These are phyloP conservation scores for Anthopleura xanthogrammica DNA, from an alignment of 92 coral and sea anemone genomes.

Conservation along the genomic window DNA sequence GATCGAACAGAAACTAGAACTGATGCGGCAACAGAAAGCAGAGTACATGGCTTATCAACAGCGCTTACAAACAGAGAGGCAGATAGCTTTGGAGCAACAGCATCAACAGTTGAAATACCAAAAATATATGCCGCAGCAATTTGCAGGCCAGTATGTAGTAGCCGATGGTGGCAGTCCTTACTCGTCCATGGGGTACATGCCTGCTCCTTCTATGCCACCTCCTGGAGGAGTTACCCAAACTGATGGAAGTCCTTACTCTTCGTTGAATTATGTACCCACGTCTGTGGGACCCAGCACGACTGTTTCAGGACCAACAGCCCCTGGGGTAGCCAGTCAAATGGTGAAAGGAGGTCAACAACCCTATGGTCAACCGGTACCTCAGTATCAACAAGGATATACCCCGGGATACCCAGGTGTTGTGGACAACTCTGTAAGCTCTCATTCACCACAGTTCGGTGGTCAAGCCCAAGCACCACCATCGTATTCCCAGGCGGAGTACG, in stretches of 20 bases:
- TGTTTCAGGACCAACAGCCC: conserved; percentile 30
- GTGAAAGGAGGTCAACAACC: conserved; percentile 14
- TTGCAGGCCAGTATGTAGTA: conserved; percentile 37
- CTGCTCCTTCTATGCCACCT: conserved; percentile 28
- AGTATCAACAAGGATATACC: conserved; percentile 38
- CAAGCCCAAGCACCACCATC: conserved; percentile 38
- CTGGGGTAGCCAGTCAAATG: conserved; percentile 25
- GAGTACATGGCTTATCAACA: conserved; percentile 94
- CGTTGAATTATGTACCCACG: conserved; percentile 55
- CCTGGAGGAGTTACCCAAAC: conserved; percentile 41
- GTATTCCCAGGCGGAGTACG: conserved; percentile 28
- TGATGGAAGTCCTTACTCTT: conserved; percentile 71
- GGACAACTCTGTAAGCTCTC: conserved; percentile 18
- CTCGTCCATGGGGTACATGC: conserved; percentile 51
- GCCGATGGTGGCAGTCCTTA: conserved; percentile 46
- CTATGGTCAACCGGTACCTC: conserved; percentile 26
- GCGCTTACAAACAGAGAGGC: conserved; percentile 86
- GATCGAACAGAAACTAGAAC: conserved; percentile 93
- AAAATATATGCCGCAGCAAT: conserved; percentile 54
- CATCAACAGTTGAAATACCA: conserved; percentile 62
- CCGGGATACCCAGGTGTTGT: conserved; percentile 19
- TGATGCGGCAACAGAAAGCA: conserved; percentile 95
- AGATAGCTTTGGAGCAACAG: conserved; percentile 89
- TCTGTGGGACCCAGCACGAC: conserved; percentile 14
- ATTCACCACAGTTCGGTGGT: conserved; percentile 22